phyloP scores from a whole-genome alignment of 2,888 invertebrate genomes.

The Fragum whitleyi region DNA sequence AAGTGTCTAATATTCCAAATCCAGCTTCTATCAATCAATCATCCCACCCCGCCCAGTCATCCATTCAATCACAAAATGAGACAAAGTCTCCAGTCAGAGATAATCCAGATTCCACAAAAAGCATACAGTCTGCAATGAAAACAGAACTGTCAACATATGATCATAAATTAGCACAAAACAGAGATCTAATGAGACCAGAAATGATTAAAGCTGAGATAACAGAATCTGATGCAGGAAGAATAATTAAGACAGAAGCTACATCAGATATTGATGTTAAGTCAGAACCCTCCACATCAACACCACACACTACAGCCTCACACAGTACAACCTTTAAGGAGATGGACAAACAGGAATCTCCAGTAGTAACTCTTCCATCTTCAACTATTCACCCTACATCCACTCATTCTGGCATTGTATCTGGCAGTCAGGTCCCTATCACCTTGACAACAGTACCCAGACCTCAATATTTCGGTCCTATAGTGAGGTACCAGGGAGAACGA shows the following conservation, averaged over 20 bases:
- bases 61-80: too few relatives aligned
- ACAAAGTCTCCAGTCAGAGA: too few relatives aligned
- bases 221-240: neutral
- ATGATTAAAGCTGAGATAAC: neutral
- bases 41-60: too few relatives aligned
- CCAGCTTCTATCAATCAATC: too few relatives aligned
- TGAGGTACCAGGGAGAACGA: slow-evolving; percentile 22
- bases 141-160: too few relatives aligned
- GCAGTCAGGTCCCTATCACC: neutral
- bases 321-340: neutral
- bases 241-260: neutral
- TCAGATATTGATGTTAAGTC: neutral
- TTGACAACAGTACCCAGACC: slow-evolving; percentile 55
- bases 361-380: neutral
- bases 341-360: neutral
- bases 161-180: too few relatives aligned
- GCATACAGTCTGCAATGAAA: too few relatives aligned
- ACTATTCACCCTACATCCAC: neutral
- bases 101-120: too few relatives aligned
- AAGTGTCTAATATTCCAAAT: too few relatives aligned
- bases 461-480: slow-evolving; percentile 53
- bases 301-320: neutral
- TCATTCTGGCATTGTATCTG: neutral
- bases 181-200: neutral
- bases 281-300: neutral